A percentile compares a stretch with the other conserved stretches of the same genome.
phyloP scores from a whole-genome alignment of 1,140 invertebrate genomes.

The Nephotettix cincticeps region DNA sequence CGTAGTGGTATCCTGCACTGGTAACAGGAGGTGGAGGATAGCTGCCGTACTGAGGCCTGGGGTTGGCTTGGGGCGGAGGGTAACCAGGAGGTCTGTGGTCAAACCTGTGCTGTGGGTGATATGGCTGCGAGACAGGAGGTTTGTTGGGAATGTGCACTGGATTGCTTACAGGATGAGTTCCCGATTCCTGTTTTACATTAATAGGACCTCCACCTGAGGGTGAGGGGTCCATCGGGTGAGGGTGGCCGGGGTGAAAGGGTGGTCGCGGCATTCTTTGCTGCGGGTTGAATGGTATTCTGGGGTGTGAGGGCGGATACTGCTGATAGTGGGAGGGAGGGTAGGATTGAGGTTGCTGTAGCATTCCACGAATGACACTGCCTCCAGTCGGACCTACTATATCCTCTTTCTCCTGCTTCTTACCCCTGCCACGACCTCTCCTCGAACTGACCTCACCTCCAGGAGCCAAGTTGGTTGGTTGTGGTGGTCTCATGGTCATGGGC shows the following conservation, averaged over 20 bases:
- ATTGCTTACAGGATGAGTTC: constrained; percentile 36
- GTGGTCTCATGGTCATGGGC: constrained; percentile 1
- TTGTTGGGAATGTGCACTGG: constrained; percentile 42
- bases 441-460: constrained; percentile 46
- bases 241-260: constrained; percentile 52
- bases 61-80: constrained; percentile 25
- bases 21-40: constrained; percentile 12
- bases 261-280: constrained; percentile 39
- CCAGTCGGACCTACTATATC: constrained; percentile 48
- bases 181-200: constrained; percentile 47
- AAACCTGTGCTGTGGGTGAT: constrained; percentile 32
- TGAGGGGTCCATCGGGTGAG: constrained; percentile 55
- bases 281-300: constrained; percentile 38
- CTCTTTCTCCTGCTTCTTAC: constrained; percentile 56
- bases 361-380: constrained; percentile 39
- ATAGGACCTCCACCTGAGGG: constrained; percentile 56
- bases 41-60: constrained; percentile 13
- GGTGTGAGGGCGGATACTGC: constrained; percentile 55
- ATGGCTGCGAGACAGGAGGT: constrained; percentile 27
- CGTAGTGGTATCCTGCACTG: constrained; percentile 2
- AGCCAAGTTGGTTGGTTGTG: not conserved
- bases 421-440: constrained; percentile 54
- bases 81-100: constrained; percentile 28
- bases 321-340: constrained; percentile 34
- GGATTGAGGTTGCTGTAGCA: constrained; percentile 49